Base-by-base conservation (phyloP, 1,140 invertebrate species). In the Tetramorium parvispinum region DNA sequence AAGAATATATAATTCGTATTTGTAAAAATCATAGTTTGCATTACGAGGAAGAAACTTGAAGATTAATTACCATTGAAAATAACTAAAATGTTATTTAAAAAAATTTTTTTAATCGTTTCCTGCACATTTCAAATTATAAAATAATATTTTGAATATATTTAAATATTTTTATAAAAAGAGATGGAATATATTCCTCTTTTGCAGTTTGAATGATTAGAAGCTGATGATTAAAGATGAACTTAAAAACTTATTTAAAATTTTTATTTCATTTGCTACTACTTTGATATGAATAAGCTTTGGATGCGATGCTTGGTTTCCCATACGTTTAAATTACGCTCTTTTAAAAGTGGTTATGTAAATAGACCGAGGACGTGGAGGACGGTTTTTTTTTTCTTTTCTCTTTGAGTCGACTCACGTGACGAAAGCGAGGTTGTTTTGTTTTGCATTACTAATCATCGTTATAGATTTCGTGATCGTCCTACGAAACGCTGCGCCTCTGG, bases 401-500 rank as follows among this genome's bases (percentile, higher is more conserved):
- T 46, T 68, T n/a, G 18, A 70, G n/a, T 43, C n/a, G 21, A 32
- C 18, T 43, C 24, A 16, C 37, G 53, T 13, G 61, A 43, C 43
- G 43, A 65, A 27, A 76, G 40, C 32, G 77, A 53, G 18, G 4
- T 59, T 24, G 40, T 71, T 53, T 63, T 46, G 21, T 21, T n/a
- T 24, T 43, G 59, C 37, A 32, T 32, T 8, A 32, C 6, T 43
- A 46, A 81, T 81, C 63, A 11, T 24, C 10, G 51, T 7, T 13
- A 43, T 71, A 79, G 57, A 79, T 68, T 81, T 70, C 32, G n/a
- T 70, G 37, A 3, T 49, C 75, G 24, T 13, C 37, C 37, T 16
- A 43, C 27, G 46, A 75, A 24, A 53, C 49, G 32, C 49, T 16
- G 57, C 61, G 59, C 61, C 79, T 63, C 78, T 73, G 57, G 78